Evolutionary conservation across 2,797 vertebrate species (phyloP).

Genomic region (Helarctos malayanus): DNA sequence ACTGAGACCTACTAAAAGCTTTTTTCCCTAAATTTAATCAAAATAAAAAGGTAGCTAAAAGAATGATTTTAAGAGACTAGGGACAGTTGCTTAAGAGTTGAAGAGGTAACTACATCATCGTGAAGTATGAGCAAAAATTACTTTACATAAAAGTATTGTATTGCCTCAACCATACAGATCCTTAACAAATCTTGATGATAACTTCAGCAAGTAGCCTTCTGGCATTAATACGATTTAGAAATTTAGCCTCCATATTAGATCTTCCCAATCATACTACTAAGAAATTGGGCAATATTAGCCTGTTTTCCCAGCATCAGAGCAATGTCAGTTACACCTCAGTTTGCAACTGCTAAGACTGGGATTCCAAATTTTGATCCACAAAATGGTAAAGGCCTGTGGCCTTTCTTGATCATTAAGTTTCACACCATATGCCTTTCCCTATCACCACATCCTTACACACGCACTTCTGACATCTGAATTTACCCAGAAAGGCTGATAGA

Average conservation of each 20-base stretch:
- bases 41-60: background rate
- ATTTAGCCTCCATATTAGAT: background rate
- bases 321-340: background rate
- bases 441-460: background rate
- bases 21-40: slow-evolving; percentile 11
- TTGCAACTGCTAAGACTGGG: background rate
- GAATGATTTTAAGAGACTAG: background rate
- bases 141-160: background rate
- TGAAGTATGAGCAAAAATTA: background rate
- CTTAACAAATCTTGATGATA: slow-evolving; percentile 4
- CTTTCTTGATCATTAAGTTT: background rate
- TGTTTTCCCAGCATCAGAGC: background rate
- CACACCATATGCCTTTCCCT: background rate
- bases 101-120: background rate
- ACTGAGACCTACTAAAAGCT: background rate
- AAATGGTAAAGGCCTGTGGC: background rate
- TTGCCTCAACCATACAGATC: background rate
- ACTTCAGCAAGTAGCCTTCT: background rate
- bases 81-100: background rate
- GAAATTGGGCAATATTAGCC: background rate
- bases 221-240: background rate
- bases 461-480: background rate
- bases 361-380: slow-evolving; percentile 26
- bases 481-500: slow-evolving; percentile 13
- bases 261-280: background rate